Percentiles rank a stretch among this genome's conserved stretches.
phyloP scores from a whole-genome alignment of 1,140 invertebrate genomes.

The Aphelenchoides avenae region DNA sequence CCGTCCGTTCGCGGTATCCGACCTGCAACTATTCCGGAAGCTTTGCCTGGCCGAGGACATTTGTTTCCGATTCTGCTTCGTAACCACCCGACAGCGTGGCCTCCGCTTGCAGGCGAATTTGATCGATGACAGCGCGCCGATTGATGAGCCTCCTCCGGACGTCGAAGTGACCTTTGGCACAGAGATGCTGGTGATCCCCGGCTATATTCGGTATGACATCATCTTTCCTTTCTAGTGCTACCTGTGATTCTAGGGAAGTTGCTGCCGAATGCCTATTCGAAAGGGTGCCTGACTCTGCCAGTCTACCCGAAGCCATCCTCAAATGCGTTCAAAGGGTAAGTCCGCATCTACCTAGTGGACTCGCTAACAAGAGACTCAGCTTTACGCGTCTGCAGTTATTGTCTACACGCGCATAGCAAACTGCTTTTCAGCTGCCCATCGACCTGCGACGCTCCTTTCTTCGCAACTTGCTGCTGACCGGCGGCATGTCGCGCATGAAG shows the following conservation, averaged over 20 bases:
- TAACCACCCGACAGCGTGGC: slow-evolving; percentile 25
- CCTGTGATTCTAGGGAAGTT: slow-evolving; percentile 13
- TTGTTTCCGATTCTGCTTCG: slow-evolving; percentile 35
- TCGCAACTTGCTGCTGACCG: slow-evolving; percentile 28
- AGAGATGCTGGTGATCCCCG: slow-evolving; percentile 32
- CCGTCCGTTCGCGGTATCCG: slow-evolving; percentile 23
- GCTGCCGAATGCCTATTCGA: slow-evolving; percentile 38
- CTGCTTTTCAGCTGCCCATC: slow-evolving; percentile 34
- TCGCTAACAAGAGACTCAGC: not conserved
- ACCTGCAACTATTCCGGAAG: slow-evolving; percentile 4
- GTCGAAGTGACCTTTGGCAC: slow-evolving; percentile 27
- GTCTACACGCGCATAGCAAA: not conserved
- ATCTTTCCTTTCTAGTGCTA: not conserved
- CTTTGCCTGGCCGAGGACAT: slow-evolving; percentile 28
- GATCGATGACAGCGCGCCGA: not conserved
- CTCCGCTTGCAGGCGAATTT: slow-evolving; percentile 16
- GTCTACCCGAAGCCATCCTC: slow-evolving; percentile 33
- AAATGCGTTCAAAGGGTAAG: slow-evolving; percentile 28
- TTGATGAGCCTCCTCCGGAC: slow-evolving; percentile 16
- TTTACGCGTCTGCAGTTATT: slow-evolving; percentile 1
- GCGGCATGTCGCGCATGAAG: slow-evolving; percentile 33
- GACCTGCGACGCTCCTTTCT: slow-evolving; percentile 32
- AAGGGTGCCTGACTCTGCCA: slow-evolving; percentile 11
- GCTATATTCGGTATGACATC: slow-evolving; percentile 29
- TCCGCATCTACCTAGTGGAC: slow-evolving; percentile 2